Base-by-base conservation (phyloP, 2,797 vertebrate genomes). In the Kryptolebias ocellatus region DNA sequence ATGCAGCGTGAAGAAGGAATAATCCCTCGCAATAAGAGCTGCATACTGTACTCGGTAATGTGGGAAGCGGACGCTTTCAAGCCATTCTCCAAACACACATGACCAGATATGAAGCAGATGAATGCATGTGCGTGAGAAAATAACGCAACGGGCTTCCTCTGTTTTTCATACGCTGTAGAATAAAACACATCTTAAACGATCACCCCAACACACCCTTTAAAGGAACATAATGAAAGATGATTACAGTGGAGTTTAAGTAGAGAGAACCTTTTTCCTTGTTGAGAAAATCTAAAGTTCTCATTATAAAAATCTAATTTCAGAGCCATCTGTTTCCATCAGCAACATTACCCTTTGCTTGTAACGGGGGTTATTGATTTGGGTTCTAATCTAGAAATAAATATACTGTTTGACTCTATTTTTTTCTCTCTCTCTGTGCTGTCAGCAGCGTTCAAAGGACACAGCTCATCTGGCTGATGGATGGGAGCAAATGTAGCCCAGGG, bases 341-440 rank as follows among this genome's bases (percentile, higher is more conserved):
- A 81, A 70, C 67, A 74, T 72, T 72, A 70, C 63, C 70, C 74
- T 83, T 81, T 72, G 67, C 83, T 78, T 83, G 76, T 76, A 86
- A 86, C 83, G 78, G 49, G 78, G 62, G 70, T 87, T 92, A 94
- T 93, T 90, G 92, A 93, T 93, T 91, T 75, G 74, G 67, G 74
- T 78, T 67, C 73, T 89, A 91, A 93, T 93, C 90, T 90, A 87
- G 89, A 92, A 93, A 92, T 92, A 93, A 90, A 93, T 84, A 85
- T 89, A 87, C 90, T 86, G 85, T 89, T 79, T 70, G 71, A 81
- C 71, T 82, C 86, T 89, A 81, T 63, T 78, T 88, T 49, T 56
- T 51, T 54, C 54, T 56, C 53, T 54, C 46, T 70, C 78, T 57
- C 31, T 60, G 64, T 71, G 76, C 84, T 90, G 84, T 89, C 85